phyloP scores from a whole-genome alignment of 1,140 invertebrate species.

The Steinernema feltiae region DNA sequence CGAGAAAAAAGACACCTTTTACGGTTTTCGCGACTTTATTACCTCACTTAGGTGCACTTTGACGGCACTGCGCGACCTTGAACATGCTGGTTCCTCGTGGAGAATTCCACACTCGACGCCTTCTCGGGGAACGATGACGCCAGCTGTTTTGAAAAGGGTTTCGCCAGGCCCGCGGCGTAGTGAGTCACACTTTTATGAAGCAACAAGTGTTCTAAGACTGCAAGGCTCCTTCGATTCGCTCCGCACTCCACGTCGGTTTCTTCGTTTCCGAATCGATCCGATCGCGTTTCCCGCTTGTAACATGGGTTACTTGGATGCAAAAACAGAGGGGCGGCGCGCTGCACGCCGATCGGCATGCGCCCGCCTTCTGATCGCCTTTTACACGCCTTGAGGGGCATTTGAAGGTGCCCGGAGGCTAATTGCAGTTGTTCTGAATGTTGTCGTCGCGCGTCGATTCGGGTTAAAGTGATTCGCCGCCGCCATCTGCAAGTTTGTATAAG shows the following conservation, averaged over 20 bases:
- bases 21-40: background rate
- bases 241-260: background rate
- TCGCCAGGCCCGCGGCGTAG: background rate
- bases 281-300: background rate
- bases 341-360: background rate
- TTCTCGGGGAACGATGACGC: background rate
- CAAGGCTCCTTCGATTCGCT: background rate
- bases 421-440: background rate
- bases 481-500: conserved; percentile 3
- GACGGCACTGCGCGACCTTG: background rate
- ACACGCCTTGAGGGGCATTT: background rate
- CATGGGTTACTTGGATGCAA: background rate
- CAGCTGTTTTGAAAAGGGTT: conserved; percentile 8
- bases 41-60: background rate
- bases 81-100: too few species aligned
- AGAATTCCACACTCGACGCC: background rate
- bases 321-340: background rate
- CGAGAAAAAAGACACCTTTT: background rate
- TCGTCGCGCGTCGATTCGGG: background rate
- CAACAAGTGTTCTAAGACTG: background rate
- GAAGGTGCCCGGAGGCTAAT: background rate
- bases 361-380: background rate
- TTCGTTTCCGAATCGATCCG: background rate
- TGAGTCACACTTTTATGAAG: conserved; percentile 11
- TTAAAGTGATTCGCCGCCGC: background rate